Evolutionary conservation across 2,797 vertebrate species (phyloP).

Genomic region (Vespertilio murinus): DNA sequence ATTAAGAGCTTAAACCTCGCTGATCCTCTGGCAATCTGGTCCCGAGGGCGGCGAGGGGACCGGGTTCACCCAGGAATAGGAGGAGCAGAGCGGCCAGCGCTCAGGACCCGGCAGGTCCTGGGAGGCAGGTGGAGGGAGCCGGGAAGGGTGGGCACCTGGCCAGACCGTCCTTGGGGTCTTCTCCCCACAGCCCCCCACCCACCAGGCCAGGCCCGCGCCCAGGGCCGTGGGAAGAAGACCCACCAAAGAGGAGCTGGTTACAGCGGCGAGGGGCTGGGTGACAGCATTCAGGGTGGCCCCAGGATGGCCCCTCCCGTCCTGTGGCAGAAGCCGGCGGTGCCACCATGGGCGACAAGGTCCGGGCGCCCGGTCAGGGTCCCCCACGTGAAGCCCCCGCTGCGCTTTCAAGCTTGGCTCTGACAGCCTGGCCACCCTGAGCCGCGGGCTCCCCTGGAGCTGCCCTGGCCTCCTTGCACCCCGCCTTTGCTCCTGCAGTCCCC

Average conservation of each 20-base stretch:
- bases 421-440: not conserved
- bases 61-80: not conserved
- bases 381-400: not conserved
- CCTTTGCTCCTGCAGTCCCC: not conserved
- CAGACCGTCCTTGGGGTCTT: fast-evolving
- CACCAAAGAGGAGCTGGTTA: not conserved
- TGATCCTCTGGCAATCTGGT: constrained; percentile 57
- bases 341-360: not conserved
- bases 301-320: no score
- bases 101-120: fast-evolving
- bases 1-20: constrained; percentile 70
- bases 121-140: not conserved
- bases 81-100: not conserved
- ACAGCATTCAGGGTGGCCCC: not conserved
- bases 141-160: not conserved
- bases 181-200: fast-evolving
- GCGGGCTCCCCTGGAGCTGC: fast-evolving
- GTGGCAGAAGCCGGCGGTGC: no score
- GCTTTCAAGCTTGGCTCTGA: fast-evolving
- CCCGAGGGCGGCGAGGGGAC: not conserved
- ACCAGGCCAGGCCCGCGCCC: not conserved
- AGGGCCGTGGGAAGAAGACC: not conserved
- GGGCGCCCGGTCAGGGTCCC: fast-evolving
- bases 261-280: not conserved
- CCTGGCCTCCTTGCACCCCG: not conserved